A percentile compares a stretch with the other conserved stretches of the same genome.
Conservation (phyloP, 1,140 invertebrate genomes). For the Pomphorhynchus laevis region DNA sequence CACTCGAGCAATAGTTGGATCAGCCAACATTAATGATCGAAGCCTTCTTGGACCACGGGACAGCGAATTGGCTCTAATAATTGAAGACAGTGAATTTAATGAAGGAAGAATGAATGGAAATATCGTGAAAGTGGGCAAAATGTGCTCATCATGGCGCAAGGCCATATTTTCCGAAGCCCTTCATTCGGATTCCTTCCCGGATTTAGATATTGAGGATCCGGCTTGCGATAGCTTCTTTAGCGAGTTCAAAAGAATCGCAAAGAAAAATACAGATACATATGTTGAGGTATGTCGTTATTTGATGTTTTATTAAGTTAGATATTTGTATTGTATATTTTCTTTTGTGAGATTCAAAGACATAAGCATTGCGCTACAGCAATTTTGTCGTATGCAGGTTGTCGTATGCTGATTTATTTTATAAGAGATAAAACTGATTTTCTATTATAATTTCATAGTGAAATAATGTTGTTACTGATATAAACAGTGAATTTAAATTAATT, state of each 20-base stretch:
- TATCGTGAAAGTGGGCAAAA: background rate
- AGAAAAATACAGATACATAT: conserved; percentile 7
- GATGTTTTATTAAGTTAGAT: too few relatives aligned
- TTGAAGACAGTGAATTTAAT: conserved; percentile 28
- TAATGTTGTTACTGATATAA: too few relatives aligned
- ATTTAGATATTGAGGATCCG: conserved; percentile 5
- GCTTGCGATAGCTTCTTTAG: conserved; percentile 5
- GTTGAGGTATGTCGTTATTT: conserved; percentile 9
- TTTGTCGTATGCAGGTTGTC: too few relatives aligned
- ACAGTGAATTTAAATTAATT: too few relatives aligned
- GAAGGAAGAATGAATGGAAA: conserved; percentile 4
- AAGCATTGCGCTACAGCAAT: too few relatives aligned
- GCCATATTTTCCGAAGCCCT: background rate
- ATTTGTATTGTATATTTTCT: too few relatives aligned
- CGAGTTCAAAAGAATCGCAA: conserved; percentile 3
- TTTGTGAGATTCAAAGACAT: too few relatives aligned
- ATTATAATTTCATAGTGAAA: too few relatives aligned
- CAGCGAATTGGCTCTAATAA: conserved; percentile 52
- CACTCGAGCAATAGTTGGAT: conserved; percentile 49
- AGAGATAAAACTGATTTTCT: too few relatives aligned
- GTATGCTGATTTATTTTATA: too few relatives aligned
- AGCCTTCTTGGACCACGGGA: conserved; percentile 44
- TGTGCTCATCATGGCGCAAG: background rate
- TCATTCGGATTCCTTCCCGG: conserved; percentile 4
- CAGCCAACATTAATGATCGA: conserved; percentile 81